A percentile compares a stretch with the other conserved stretches of the same genome.
These are phyloP conservation scores for Enteromius afrohamiltoni DNA, from an alignment of 2,797 vertebrate species.

Conservation along the genomic window DNA sequence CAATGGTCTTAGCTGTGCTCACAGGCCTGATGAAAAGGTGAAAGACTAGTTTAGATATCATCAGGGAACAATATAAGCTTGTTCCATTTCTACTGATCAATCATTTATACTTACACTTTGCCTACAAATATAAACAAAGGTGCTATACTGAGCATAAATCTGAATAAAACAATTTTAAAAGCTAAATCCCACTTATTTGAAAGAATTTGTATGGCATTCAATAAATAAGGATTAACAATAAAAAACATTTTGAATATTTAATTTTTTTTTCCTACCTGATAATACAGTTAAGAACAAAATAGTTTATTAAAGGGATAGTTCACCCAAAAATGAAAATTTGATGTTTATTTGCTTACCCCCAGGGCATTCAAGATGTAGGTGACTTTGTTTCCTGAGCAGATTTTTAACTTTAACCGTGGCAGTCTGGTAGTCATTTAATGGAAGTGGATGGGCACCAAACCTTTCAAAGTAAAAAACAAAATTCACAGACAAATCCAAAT, in stretches of 20 bases:
- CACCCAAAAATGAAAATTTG: too few relatives aligned
- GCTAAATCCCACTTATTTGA: background rate
- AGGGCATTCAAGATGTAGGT: too few relatives aligned
- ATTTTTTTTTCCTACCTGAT: background rate
- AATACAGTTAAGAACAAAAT: background rate
- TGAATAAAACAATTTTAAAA: background rate
- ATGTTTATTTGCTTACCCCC: too few relatives aligned
- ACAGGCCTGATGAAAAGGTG: slow-evolving; percentile 72
- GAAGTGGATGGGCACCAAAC: too few relatives aligned
- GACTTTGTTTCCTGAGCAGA: too few relatives aligned
- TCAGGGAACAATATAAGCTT: background rate
- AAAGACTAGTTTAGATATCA: slow-evolving; percentile 16
- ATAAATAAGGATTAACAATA: background rate
- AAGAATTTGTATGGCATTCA: background rate
- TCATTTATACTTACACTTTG: background rate
- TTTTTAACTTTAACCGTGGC: too few relatives aligned
- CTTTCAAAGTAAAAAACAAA: too few relatives aligned
- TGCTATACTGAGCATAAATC: background rate
- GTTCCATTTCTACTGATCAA: background rate
- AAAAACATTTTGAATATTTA: background rate
- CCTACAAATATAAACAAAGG: slow-evolving; percentile 4
- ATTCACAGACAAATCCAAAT: too few relatives aligned
- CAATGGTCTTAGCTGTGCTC: slow-evolving; percentile 86
- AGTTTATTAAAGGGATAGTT: background rate
- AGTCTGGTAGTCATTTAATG: too few relatives aligned